Evolutionary conservation across 2,113 vertebrate species (phyloP).

Genomic region (Atherinomorus stipes): DNA sequence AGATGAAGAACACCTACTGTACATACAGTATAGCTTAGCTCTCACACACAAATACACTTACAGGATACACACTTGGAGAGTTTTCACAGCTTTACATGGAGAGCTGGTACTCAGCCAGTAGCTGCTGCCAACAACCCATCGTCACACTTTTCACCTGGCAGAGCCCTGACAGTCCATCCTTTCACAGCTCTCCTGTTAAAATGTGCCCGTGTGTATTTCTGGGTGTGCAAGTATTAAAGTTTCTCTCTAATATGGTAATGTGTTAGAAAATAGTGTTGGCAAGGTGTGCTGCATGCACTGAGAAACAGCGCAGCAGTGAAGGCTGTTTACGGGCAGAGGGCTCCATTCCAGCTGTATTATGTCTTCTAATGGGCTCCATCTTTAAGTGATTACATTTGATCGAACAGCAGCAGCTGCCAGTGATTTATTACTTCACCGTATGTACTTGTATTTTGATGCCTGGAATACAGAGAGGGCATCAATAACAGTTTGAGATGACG

Average conservation of each 20-base stretch:
- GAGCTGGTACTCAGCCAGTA: conserved; percentile 63
- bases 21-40: conserved; percentile 20
- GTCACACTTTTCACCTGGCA: conserved; percentile 71
- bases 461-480: neutral
- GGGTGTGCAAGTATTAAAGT: conserved; percentile 37
- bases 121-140: conserved; percentile 72
- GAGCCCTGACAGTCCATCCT: conserved; percentile 62
- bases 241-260: conserved; percentile 37
- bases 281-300: conserved; percentile 5
- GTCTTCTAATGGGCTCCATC: conserved; percentile 52
- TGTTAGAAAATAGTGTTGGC: conserved; percentile 52
- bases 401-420: conserved; percentile 21
- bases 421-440: conserved; percentile 17
- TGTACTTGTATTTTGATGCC: neutral
- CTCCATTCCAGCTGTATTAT: conserved; percentile 44
- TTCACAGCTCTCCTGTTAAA: conserved; percentile 58
- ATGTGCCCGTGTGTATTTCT: conserved; percentile 21
- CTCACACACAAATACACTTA: neutral
- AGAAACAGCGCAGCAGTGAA: conserved; percentile 35
- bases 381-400: conserved; percentile 48
- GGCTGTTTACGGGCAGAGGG: conserved; percentile 34
- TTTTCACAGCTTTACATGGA: conserved; percentile 69
- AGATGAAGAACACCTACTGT: conserved; percentile 40
- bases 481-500: neutral
- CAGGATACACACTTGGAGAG: conserved; percentile 49